phyloP scores from a whole-genome alignment of 2,888 invertebrate genomes.

The Cryptus armator region DNA sequence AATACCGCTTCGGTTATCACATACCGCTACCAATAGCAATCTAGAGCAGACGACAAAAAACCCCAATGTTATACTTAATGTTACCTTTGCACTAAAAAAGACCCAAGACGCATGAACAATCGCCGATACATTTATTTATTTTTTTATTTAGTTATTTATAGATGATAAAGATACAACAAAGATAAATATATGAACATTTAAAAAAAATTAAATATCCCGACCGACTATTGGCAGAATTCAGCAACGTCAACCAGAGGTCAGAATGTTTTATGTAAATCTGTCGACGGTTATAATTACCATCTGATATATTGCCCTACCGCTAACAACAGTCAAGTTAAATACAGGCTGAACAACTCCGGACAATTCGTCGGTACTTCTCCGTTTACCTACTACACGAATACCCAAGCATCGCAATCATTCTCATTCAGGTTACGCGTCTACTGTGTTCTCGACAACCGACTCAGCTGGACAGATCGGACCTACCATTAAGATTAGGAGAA shows the following conservation, averaged over 20 bases:
- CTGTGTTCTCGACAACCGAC: neutral
- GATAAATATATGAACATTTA: neutral
- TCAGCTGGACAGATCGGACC: conserved; percentile 22
- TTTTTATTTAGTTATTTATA: no score
- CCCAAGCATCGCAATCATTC: conserved; percentile 28
- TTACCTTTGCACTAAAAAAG: neutral
- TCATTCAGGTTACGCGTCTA: neutral
- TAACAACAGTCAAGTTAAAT: conserved; percentile 4
- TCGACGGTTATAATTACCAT: neutral
- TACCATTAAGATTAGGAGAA: neutral
- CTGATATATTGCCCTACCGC: conserved; percentile 1
- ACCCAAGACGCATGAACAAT: no score
- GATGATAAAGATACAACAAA: no score
- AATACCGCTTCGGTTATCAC: conserved; percentile 16
- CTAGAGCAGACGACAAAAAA: neutral
- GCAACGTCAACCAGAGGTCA: neutral
- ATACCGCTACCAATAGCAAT: neutral
- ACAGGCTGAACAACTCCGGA: neutral
- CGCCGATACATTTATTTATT: no score
- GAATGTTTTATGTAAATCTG: conserved; percentile 3
- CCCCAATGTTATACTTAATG: neutral
- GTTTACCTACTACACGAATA: neutral
- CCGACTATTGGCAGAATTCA: neutral
- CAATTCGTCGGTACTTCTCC: neutral
- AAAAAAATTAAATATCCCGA: neutral